Evolutionary conservation across 2,797 vertebrate species (phyloP), one percentile per base, ranked within the genome.

Genomic region (Pteronotus mesoamericanus): DNA sequence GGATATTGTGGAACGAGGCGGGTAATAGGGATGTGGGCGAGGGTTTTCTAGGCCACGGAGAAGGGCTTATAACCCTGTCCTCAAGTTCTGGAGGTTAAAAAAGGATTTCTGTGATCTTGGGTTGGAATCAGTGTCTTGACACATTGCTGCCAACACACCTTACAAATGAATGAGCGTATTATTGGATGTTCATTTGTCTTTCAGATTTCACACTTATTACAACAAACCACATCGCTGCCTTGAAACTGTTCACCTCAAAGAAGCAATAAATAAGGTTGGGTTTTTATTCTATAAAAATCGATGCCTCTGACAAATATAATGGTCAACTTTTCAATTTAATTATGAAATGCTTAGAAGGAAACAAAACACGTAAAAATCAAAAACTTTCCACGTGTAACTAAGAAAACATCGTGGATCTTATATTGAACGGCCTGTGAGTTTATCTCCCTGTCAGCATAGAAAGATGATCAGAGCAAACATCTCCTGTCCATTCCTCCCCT

Each of bases 401-500:
- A 61, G 80, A 91, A 95, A 98, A 95, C 51, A 89, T 93, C 97
- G 86, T 84, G 0, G 77, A 95, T 86, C 88, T 44, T 93, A 9
- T 44, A 82, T 29, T 86, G 95, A 75, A 85, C 48, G 85, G 57
- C 57, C 71, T 97, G 94, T 59, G 79, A 53, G 92, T 94, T 96
- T 74, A 96, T 91, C 90, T 86, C 22, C 55, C 61, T 64, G 69
- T 90, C 92, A 85, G 91, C 80, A 94, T 78, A 95, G 78, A 96
- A 77, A 95, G 95, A 96, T 0, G 18, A 94, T 84, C 87, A 82
- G 82, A 95, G 96, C 57, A 94, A 96, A 98, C 42, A 84, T 85
- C 96, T 96, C 44, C 44, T 96, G 74, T 85, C 95, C 59, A 72
- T 96, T 89, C 96, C 79, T 86, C 72, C n/a, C 97, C 92, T 96